These are phyloP conservation scores for Philantomba maxwellii DNA, from an alignment of 2,113 vertebrate genomes.

Conservation along the genomic window DNA sequence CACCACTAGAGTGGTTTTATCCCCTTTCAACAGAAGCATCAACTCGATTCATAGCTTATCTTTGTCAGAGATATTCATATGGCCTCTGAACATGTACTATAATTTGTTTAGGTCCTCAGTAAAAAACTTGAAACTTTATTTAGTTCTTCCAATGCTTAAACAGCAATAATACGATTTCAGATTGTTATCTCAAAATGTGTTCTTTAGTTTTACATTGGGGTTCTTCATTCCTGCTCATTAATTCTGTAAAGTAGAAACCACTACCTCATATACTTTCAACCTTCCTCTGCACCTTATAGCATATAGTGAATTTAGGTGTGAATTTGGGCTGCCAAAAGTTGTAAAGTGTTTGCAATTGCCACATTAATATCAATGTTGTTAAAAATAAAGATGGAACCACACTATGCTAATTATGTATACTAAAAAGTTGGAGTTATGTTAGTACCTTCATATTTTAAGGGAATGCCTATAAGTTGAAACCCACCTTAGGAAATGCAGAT, in stretches of 20 bases:
- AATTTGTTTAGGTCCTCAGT: neutral
- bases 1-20: conserved; percentile 30
- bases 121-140: conserved; percentile 37
- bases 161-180: neutral
- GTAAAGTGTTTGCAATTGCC: neutral
- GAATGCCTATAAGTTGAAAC: neutral
- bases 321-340: neutral
- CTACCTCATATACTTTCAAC: neutral
- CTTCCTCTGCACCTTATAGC: neutral
- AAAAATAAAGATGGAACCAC: neutral
- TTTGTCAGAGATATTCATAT: conserved; percentile 54
- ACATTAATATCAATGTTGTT: neutral
- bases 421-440: neutral
- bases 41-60: conserved; percentile 38
- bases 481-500: neutral
- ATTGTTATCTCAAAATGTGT: neutral
- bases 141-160: conserved; percentile 12
- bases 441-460: neutral
- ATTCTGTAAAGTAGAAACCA: neutral
- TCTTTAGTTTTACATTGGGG: neutral
- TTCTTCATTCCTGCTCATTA: neutral
- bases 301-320: neutral
- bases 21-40: conserved; percentile 26
- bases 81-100: neutral
- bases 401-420: neutral